A percentile compares a stretch with the other conserved stretches of the same genome.
Conservation (phyloP, 1,140 invertebrate species). For the Drosophila ironensis region DNA sequence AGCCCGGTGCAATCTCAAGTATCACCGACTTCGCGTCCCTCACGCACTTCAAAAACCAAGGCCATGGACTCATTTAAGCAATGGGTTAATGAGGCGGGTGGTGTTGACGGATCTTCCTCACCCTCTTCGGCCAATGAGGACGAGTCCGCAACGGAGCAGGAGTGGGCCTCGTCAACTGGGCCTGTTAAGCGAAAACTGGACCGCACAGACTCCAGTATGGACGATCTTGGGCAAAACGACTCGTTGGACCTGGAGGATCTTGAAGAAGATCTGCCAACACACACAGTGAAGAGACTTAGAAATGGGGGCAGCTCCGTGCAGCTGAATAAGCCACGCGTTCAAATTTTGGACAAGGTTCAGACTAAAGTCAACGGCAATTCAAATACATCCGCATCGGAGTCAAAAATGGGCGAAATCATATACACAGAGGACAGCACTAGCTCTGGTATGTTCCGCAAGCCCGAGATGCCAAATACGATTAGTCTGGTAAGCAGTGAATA, state of each 20-base stretch:
- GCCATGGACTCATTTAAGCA: slow-evolving; percentile 92
- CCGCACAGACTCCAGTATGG: slow-evolving; percentile 64
- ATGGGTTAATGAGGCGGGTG: slow-evolving; percentile 83
- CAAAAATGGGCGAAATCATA: slow-evolving; percentile 76
- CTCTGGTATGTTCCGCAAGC: slow-evolving; percentile 75
- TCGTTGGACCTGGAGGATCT: slow-evolving; percentile 70
- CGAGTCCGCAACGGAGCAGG: slow-evolving; percentile 58
- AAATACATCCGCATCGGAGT: slow-evolving; percentile 9
- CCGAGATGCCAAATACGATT: slow-evolving; percentile 65
- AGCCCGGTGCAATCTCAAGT: slow-evolving; percentile 45
- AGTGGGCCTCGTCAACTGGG: slow-evolving; percentile 54
- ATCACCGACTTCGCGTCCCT: slow-evolving; percentile 84
- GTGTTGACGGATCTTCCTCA: slow-evolving; percentile 55
- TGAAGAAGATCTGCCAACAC: slow-evolving; percentile 72
- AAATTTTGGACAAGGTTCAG: slow-evolving; percentile 28
- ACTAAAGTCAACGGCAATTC: slow-evolving; percentile 63
- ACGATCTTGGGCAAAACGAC: slow-evolving; percentile 59
- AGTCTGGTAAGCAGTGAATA: slow-evolving; percentile 55
- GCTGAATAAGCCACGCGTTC: slow-evolving; percentile 63
- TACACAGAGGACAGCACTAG: slow-evolving; percentile 75
- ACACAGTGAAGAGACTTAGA: slow-evolving; percentile 78
- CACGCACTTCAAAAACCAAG: slow-evolving; percentile 90
- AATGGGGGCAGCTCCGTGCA: slow-evolving; percentile 78
- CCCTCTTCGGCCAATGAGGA: slow-evolving; percentile 67
- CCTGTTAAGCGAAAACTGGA: slow-evolving; percentile 74